Conservation (phyloP, 2,888 invertebrate genomes). For the Ennomos fuscantarius region DNA sequence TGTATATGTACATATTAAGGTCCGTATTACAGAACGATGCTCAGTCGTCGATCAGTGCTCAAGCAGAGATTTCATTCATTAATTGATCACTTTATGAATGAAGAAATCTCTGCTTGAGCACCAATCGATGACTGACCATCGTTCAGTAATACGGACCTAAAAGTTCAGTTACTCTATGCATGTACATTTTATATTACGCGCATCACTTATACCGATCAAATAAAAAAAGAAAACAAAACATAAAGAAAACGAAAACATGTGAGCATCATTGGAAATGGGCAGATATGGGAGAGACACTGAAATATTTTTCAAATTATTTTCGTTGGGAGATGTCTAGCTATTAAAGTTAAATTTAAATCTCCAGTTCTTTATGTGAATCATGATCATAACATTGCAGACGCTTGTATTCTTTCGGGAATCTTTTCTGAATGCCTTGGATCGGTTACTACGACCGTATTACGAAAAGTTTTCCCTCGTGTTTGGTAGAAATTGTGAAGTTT, state of each 20-base stretch:
- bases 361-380: slow-evolving; percentile 61
- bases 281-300: slow-evolving; percentile 42
- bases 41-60: too few species aligned
- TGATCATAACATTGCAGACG: slow-evolving; percentile 78
- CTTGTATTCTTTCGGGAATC: slow-evolving; percentile 73
- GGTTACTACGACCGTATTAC: slow-evolving; percentile 69
- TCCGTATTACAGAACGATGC: too few species aligned
- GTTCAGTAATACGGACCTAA: too few species aligned
- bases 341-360: slow-evolving; percentile 57
- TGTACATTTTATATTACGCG: too few species aligned
- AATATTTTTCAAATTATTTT: slow-evolving; percentile 42
- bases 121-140: too few species aligned
- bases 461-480: slow-evolving; percentile 58
- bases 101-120: too few species aligned
- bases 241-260: slow-evolving; percentile 62
- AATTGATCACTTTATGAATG: too few species aligned
- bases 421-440: slow-evolving; percentile 61
- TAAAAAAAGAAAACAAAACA: slow-evolving; percentile 37
- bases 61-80: too few species aligned
- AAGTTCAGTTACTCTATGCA: too few species aligned
- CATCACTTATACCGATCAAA: too few species aligned
- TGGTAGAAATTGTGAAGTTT: slow-evolving; percentile 44
- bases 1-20: too few species aligned
- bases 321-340: slow-evolving; percentile 47
- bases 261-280: slow-evolving; percentile 58